Percentiles rank a stretch among this genome's conserved stretches.
phyloP scores from a whole-genome alignment of 2,888 invertebrate species.

The Periphyllus acericola region DNA sequence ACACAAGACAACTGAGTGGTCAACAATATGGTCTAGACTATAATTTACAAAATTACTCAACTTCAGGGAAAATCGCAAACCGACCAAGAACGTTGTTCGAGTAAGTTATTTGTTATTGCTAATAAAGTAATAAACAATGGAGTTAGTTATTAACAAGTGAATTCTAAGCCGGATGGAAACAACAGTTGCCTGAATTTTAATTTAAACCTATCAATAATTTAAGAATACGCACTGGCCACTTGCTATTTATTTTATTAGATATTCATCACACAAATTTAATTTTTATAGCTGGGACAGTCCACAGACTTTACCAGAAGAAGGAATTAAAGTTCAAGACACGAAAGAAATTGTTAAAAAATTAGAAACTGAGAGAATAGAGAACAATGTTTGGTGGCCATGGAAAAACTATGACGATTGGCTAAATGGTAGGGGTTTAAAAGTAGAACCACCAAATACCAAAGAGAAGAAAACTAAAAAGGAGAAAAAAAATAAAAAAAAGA shows the following conservation, averaged over 20 bases:
- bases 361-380: conserved; percentile 36
- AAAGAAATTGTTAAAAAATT: neutral
- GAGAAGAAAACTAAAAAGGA: conserved; percentile 13
- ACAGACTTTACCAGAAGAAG: neutral
- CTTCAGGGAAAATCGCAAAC: neutral
- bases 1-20: conserved; percentile 60
- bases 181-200: neutral
- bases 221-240: neutral
- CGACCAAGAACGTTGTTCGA: conserved; percentile 52
- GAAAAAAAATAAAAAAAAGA: conserved; percentile 36
- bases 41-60: conserved; percentile 39
- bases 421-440: conserved; percentile 48
- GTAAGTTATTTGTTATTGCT: neutral
- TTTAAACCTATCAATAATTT: neutral
- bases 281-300: conserved; percentile 37
- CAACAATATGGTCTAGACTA: conserved; percentile 60
- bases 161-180: neutral
- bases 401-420: conserved; percentile 63
- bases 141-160: too few species aligned
- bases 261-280: neutral
- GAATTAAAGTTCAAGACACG: neutral
- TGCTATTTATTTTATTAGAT: neutral
- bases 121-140: too few species aligned
- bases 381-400: conserved; percentile 64
- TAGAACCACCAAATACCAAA: conserved; percentile 2